Conservation (phyloP, 1,140 invertebrate genomes). For the Diuraphis noxia region DNA sequence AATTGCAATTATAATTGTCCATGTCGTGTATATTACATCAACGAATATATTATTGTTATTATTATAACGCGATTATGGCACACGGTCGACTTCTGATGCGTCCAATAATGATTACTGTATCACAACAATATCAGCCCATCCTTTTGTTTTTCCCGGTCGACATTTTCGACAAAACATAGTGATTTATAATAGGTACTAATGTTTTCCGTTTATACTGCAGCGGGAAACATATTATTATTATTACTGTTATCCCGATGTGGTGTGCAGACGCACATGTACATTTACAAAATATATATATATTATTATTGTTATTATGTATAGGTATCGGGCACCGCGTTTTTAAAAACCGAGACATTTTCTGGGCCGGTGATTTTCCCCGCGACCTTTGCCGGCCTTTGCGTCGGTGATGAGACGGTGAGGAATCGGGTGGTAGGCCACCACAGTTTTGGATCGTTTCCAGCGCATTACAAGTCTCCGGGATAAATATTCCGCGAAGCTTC, state of each 20-base stretch:
- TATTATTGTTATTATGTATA: not conserved
- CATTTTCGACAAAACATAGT: not conserved
- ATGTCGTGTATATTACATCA: not conserved
- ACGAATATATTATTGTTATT: not conserved
- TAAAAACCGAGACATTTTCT: conserved; percentile 21
- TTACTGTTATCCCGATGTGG: not conserved
- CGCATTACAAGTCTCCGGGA: conserved; percentile 22
- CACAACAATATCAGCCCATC: not conserved
- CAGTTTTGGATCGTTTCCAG: conserved; percentile 3
- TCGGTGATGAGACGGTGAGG: not conserved
- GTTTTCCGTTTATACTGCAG: not conserved
- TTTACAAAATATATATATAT: not conserved
- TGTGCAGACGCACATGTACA: not conserved
- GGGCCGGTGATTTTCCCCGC: not conserved
- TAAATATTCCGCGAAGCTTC: conserved; percentile 32
- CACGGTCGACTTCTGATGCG: not conserved
- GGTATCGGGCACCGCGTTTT: not conserved
- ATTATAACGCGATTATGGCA: no score
- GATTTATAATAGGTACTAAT: not conserved
- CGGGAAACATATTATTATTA: not conserved
- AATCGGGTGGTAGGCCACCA: not conserved
- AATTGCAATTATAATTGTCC: not conserved
- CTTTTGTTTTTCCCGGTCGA: not conserved
- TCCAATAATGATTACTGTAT: not conserved
- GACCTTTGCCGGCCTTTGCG: not conserved